Evolutionary conservation across 2,113 vertebrate genomes (phyloP).

Genomic region (Ictalurus furcatus): DNA sequence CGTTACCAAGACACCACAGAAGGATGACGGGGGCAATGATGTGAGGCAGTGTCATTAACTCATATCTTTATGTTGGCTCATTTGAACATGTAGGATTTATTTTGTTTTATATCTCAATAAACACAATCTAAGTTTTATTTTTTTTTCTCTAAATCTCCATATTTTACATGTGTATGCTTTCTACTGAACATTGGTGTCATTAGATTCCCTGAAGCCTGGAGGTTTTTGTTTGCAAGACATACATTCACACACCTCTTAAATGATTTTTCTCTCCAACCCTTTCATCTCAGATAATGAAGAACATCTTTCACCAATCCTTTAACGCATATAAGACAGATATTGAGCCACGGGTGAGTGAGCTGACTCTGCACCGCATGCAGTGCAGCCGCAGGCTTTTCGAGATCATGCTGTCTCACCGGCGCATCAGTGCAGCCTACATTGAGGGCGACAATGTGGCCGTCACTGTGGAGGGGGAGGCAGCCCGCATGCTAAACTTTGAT

Average conservation of each 20-base stretch:
- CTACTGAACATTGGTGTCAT: neutral
- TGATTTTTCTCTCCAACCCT: neutral
- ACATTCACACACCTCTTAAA: conserved; percentile 1
- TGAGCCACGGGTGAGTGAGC: conserved; percentile 71
- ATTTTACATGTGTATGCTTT: neutral
- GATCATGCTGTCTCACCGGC: conserved; percentile 72
- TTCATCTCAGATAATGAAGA: conserved; percentile 73
- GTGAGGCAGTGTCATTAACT: conserved; percentile 25
- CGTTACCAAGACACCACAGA: conserved; percentile 37
- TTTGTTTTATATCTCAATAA: neutral
- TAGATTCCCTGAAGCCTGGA: neutral
- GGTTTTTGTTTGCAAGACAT: neutral
- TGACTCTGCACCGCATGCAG: conserved; percentile 68
- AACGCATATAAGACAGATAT: conserved; percentile 75
- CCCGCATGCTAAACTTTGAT: conserved; percentile 75
- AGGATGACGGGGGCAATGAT: conserved; percentile 21
- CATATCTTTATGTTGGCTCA: neutral
- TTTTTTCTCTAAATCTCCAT: neutral
- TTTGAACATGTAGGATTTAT: neutral
- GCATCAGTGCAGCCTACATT: conserved; percentile 72
- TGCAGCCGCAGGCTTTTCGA: conserved; percentile 77
- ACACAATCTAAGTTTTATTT: neutral
- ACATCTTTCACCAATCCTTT: conserved; percentile 79
- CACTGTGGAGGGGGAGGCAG: conserved; percentile 76
- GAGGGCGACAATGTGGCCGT: conserved; percentile 73